These are phyloP conservation scores for Tenthredo distinguenda DNA, from an alignment of 2,888 invertebrate genomes.

Conservation along the genomic window DNA sequence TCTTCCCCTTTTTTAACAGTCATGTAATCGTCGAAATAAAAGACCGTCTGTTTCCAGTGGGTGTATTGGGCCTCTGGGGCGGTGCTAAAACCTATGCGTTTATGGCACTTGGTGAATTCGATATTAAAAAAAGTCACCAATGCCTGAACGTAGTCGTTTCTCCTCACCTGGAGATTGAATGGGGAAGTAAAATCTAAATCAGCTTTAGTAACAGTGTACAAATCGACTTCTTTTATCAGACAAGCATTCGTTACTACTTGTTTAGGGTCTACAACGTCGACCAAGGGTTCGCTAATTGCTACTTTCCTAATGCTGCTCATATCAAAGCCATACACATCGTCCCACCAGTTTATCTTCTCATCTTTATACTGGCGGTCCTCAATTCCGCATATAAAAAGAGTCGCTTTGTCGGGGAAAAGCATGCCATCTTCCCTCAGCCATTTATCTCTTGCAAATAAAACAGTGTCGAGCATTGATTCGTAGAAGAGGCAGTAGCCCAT, in stretches of 20 bases:
- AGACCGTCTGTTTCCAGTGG: constrained; percentile 99
- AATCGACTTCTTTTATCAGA: constrained; percentile 97
- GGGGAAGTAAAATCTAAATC: constrained; percentile 96
- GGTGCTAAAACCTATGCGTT: constrained; percentile 98
- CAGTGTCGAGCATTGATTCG: constrained; percentile 99
- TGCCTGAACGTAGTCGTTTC: constrained; percentile 98
- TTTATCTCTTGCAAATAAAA: constrained; percentile 98
- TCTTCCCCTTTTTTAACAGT: constrained; percentile 98
- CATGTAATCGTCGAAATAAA: constrained; percentile 98
- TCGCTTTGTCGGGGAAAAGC: constrained; percentile 96
- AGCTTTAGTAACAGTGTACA: constrained; percentile 97
- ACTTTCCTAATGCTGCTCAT: constrained; percentile 99
- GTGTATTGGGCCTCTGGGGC: constrained; percentile 99
- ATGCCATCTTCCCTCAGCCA: constrained; percentile 96
- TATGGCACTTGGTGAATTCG: constrained; percentile 99
- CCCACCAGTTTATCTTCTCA: constrained; percentile 99
- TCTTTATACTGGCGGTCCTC: constrained; percentile 99
- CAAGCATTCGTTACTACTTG: constrained; percentile 98
- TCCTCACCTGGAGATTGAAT: constrained; percentile 89
- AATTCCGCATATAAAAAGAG: constrained; percentile 95
- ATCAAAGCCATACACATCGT: constrained; percentile 99
- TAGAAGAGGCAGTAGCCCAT: constrained; percentile 96
- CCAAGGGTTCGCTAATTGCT: constrained; percentile 98
- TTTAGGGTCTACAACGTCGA: constrained; percentile 99
- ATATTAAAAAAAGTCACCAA: constrained; percentile 99